Evolutionary conservation across 1,140 invertebrate species (phyloP).

Genomic region (Apis laboriosa): DNA sequence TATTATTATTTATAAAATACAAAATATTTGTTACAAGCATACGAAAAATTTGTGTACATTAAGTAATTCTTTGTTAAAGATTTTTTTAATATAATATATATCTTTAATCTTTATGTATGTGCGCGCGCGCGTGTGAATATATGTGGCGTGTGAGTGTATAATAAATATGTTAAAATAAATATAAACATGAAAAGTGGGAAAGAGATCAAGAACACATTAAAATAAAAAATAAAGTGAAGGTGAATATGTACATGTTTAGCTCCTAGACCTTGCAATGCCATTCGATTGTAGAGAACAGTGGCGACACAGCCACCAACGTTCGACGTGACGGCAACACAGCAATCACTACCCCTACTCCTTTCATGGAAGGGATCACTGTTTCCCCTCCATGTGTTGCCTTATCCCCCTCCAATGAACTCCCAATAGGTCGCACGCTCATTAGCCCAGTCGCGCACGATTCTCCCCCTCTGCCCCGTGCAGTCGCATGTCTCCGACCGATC

Average conservation of each 20-base stretch:
- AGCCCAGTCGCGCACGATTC: conserved; percentile 76
- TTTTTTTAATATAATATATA: too few species aligned
- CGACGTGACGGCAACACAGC: conserved; percentile 72
- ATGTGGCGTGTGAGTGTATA: background rate
- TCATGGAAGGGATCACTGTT: conserved; percentile 32
- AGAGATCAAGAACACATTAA: background rate
- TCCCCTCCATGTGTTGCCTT: conserved; percentile 27
- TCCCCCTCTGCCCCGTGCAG: conserved; percentile 59
- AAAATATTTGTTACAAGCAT: background rate
- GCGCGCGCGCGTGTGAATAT: background rate
- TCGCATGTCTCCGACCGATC: conserved; percentile 70
- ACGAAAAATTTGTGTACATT: too few species aligned
- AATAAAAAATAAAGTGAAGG: conserved; percentile 25
- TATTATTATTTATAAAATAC: background rate
- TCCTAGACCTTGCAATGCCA: conserved; percentile 83
- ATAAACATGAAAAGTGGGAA: background rate
- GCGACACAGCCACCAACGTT: conserved; percentile 63
- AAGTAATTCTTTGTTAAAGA: too few species aligned
- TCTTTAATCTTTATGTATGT: too few species aligned
- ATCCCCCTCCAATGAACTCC: conserved; percentile 56
- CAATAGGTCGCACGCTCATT: conserved; percentile 80
- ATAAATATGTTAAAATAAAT: background rate
- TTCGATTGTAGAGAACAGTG: conserved; percentile 80
- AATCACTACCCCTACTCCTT: conserved; percentile 44
- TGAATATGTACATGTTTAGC: conserved; percentile 63